Conservation (phyloP, 2,888 invertebrate genomes). For the Disparrhopalites patrizii region DNA sequence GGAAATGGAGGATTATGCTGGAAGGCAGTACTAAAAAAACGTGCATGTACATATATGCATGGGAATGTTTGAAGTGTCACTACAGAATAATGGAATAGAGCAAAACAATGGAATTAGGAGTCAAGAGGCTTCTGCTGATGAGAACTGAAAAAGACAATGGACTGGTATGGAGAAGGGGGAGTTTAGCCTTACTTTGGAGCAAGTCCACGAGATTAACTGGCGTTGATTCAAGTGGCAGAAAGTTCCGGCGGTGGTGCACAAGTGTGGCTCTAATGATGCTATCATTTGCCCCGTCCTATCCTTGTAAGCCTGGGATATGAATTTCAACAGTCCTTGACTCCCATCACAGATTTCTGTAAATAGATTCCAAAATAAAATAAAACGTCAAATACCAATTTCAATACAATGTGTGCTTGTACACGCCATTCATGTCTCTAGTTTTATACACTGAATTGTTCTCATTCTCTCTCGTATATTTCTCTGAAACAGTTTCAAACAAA, state of each 20-base stretch:
- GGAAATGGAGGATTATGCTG: too few relatives aligned
- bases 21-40: too few relatives aligned
- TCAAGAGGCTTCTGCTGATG: conserved; percentile 3
- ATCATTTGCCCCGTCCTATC: conserved; percentile 42
- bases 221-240: conserved; percentile 38
- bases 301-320: conserved; percentile 40
- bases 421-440: neutral
- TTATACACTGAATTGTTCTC: too few relatives aligned
- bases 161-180: neutral
- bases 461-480: neutral
- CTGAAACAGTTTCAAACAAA: neutral
- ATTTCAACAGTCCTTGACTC: conserved; percentile 47
- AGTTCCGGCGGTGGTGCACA: conserved; percentile 45
- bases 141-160: neutral
- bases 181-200: conserved; percentile 39
- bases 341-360: conserved; percentile 47
- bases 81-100: too few relatives aligned
- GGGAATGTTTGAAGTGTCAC: too few relatives aligned
- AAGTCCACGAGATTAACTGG: conserved; percentile 47
- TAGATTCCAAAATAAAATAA: conserved; percentile 1
- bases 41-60: too few relatives aligned
- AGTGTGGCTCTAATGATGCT: conserved; percentile 44
- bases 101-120: conserved; percentile 11
- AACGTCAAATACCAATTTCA: too few relatives aligned
- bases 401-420: neutral